Evolutionary conservation across 2,888 invertebrate genomes (phyloP), one percentile per base, ranked within the genome.

Genomic region (Phasia obesa): DNA sequence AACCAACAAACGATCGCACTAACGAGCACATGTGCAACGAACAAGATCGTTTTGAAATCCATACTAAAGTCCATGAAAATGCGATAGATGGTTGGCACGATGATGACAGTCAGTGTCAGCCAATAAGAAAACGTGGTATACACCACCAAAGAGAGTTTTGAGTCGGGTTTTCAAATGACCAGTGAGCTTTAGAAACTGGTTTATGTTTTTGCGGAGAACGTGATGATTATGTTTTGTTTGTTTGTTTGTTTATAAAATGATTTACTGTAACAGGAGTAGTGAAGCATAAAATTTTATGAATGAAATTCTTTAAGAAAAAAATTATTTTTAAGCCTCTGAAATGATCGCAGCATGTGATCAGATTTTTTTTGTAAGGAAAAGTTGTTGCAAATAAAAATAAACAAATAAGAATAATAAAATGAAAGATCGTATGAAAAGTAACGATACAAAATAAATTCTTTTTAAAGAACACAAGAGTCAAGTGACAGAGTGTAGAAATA

Each of bases 221-320:
- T 44, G 25, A 51, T 21, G 59, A 42, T 17, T 1, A 25, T 38
- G 7, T 51, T 38, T 42, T 21, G 44, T 69, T 49, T 44, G 42
- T 17, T 35, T 38, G 55, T 38, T 42, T 60, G 11, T 42, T 53
- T 57, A 9, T 57, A 59, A 13, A 59, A 53, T 44, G 69, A 38
- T 49, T 62, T 79, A 51, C 65, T 83, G 77, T 64, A 77, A 78
- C 57, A 73, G 47, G 64, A 74, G 77, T 74, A 78, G 64, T 49
- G 64, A 74, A 59, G 62, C 71, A 77, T 77, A 70, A 53, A 76
- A 77, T 74, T 84, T 85, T 81, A 85, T 85, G 85, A 85, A 85
- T 85, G 84, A 81, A 85, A 76, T 85, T 84, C 81, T 42, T 79
- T 51, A 21, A 15, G n/a, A 31, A 49, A 25, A 67, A 35, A 55